Evolutionary conservation across 2,888 invertebrate species (phyloP).

Genomic region (Agrotis segetum): DNA sequence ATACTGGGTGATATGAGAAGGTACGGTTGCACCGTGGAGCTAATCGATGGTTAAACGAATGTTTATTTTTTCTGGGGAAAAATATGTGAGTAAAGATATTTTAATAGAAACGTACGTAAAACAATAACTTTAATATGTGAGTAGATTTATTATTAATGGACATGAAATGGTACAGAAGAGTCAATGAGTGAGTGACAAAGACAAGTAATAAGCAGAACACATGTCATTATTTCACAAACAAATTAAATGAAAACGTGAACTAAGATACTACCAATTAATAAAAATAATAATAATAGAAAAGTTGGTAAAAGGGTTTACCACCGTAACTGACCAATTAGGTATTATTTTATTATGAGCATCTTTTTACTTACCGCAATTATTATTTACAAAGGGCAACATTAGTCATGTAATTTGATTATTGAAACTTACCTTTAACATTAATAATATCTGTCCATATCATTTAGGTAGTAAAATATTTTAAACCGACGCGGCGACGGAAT

Average conservation of each 20-base stretch:
- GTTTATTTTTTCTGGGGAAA: not conserved
- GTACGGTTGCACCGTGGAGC: slow-evolving; percentile 62
- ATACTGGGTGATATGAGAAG: slow-evolving; percentile 76
- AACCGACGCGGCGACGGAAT: slow-evolving; percentile 39
- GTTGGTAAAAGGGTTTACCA: not conserved
- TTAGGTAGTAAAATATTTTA: slow-evolving; percentile 40
- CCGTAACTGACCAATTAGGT: not conserved
- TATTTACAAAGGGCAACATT: slow-evolving; percentile 15
- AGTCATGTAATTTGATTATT: slow-evolving; percentile 8
- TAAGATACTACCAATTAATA: not conserved
- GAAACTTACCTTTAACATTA: slow-evolving; percentile 20
- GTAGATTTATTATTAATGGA: no score
- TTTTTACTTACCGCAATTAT: not conserved
- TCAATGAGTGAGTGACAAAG: no score
- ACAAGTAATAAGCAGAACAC: no score
- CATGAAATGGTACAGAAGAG: not conserved
- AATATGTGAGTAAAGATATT: no score
- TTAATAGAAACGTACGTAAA: no score
- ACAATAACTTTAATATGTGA: no score
- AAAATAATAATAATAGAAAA: not conserved
- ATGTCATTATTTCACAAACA: no score
- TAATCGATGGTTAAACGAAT: slow-evolving; percentile 58
- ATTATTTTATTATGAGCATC: slow-evolving; percentile 5
- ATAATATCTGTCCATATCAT: slow-evolving; percentile 20
- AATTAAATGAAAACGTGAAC: not conserved